Evolutionary conservation across 2,113 vertebrate species (phyloP).

Genomic region (Syrrhaptes paradoxus): DNA sequence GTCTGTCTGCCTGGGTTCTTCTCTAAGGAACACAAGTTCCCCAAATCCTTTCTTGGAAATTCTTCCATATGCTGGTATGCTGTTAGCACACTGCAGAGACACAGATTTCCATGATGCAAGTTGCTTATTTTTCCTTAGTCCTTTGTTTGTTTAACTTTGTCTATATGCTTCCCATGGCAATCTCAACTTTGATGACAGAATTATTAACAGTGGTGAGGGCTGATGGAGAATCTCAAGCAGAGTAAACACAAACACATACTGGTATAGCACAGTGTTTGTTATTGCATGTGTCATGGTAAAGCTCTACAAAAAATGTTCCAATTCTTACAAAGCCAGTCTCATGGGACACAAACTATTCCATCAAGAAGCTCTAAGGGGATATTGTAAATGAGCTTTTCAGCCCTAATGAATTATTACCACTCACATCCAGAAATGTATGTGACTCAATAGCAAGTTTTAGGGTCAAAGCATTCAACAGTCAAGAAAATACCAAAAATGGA

Average conservation of each 20-base stretch:
- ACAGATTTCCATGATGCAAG: constrained; percentile 69
- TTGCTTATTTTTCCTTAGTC: constrained; percentile 58
- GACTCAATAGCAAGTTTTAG: background rate
- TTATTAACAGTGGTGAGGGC: constrained; percentile 46
- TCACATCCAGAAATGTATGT: background rate
- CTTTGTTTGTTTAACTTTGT: constrained; percentile 53
- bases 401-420: background rate
- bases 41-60: constrained; percentile 51
- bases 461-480: background rate
- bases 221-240: constrained; percentile 44
- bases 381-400: background rate
- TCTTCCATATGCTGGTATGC: constrained; percentile 25
- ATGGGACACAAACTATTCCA: background rate
- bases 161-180: constrained; percentile 66
- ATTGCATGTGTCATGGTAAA: constrained; percentile 45
- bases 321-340: constrained; percentile 15
- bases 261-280: constrained; percentile 4
- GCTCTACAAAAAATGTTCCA: constrained; percentile 19
- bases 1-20: background rate
- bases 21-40: constrained; percentile 8
- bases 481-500: background rate
- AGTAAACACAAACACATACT: constrained; percentile 59
- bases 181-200: constrained; percentile 49
- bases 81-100: constrained; percentile 11
- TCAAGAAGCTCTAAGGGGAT: background rate